phyloP scores from a whole-genome alignment of 2,113 vertebrate species.

The Sterrhoptilus dennistouni region DNA sequence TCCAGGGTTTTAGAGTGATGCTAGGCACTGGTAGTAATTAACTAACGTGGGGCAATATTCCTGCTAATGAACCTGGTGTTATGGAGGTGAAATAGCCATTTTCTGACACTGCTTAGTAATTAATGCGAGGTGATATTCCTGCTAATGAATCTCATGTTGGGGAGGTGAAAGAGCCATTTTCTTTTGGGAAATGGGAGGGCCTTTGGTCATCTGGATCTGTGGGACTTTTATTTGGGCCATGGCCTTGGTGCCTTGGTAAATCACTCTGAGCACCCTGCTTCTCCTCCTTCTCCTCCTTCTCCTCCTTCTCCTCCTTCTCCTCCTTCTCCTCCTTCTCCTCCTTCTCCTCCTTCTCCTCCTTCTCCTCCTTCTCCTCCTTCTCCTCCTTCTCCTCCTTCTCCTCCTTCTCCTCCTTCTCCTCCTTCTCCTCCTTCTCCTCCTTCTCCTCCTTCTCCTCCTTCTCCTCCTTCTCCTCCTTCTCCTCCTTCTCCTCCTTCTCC shows the following conservation, averaged over 20 bases:
- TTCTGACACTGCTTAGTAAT: neutral
- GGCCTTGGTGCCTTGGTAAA: neutral
- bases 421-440: no score
- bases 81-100: neutral
- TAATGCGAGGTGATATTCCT: neutral
- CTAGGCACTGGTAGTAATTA: neutral
- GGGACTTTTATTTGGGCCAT: neutral
- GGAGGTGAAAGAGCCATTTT: neutral
- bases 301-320: accelerated
- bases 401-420: neutral
- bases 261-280: neutral
- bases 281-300: accelerated
- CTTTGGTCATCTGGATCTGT: neutral
- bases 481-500: accelerated
- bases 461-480: neutral
- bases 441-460: neutral
- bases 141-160: accelerated
- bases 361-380: neutral
- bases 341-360: accelerated
- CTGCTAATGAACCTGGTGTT: neutral
- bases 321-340: neutral
- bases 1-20: neutral
- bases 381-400: no score
- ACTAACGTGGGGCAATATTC: neutral
- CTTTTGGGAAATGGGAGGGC: neutral